phyloP scores from a whole-genome alignment of 2,113 vertebrate genomes.

The Nerophis ophidion region DNA sequence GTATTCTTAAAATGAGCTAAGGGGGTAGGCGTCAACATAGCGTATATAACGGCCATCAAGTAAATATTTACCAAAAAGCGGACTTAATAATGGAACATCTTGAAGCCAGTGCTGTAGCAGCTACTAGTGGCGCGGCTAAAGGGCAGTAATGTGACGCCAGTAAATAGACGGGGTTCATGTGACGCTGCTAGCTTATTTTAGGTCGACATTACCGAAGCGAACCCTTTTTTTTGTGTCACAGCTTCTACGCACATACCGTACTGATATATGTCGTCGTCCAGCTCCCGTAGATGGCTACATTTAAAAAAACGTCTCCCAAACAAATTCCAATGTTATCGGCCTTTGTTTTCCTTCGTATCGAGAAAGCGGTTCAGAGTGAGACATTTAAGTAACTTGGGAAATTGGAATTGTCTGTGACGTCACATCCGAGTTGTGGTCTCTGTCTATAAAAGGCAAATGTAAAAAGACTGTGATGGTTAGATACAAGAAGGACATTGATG shows the following conservation, averaged over 20 bases:
- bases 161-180: constrained; percentile 62
- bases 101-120: constrained; percentile 30
- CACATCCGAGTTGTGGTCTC: not conserved
- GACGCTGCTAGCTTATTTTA: constrained; percentile 47
- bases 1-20: not conserved
- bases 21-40: too few species aligned
- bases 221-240: constrained; percentile 2
- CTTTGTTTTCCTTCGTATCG: constrained; percentile 61
- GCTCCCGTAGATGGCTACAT: not conserved
- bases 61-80: too few species aligned
- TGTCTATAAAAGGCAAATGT: not conserved
- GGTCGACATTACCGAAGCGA: constrained; percentile 20
- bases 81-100: not conserved
- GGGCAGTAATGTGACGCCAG: constrained; percentile 39
- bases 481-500: too few species aligned
- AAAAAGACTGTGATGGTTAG: not conserved
- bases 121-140: constrained; percentile 17
- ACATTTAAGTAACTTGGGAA: not conserved
- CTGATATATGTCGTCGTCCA: not conserved
- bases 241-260: constrained; percentile 19
- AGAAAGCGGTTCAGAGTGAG: constrained; percentile 18
- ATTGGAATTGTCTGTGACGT: not conserved
- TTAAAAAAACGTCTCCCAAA: constrained; percentile 8
- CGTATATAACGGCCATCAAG: not conserved
- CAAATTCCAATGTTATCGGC: constrained; percentile 36